These are phyloP conservation scores for Pachypanchax playfairii DNA, from an alignment of 2,113 vertebrate species.

Conservation along the genomic window DNA sequence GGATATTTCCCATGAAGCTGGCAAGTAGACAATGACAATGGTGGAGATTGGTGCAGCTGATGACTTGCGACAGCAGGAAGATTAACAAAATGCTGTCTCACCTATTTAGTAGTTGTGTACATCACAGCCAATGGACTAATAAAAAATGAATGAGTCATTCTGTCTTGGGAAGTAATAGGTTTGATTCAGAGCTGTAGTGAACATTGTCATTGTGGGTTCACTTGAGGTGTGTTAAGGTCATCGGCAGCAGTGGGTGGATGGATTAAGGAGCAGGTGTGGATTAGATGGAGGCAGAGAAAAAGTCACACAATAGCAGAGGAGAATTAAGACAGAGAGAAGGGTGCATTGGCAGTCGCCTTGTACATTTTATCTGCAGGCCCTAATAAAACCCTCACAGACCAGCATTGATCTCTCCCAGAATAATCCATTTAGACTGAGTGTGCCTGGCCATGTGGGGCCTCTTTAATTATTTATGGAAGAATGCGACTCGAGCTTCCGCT, in stretches of 20 bases:
- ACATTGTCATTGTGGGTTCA: not conserved
- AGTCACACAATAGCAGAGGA: conserved; percentile 15
- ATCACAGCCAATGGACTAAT: conserved; percentile 50
- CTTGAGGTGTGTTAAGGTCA: conserved; percentile 2
- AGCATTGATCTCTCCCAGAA: conserved; percentile 77
- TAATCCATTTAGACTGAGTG: conserved; percentile 79
- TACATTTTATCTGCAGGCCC: conserved; percentile 69
- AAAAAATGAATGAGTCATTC: conserved; percentile 64
- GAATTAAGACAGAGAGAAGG: conserved; percentile 67
- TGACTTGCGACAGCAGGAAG: conserved; percentile 36
- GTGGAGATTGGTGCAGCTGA: conserved; percentile 35
- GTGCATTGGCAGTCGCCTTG: conserved; percentile 62
- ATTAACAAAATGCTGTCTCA: conserved; percentile 49
- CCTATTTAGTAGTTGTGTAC: conserved; percentile 53
- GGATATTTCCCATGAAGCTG: conserved; percentile 39
- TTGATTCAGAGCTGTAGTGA: conserved; percentile 49
- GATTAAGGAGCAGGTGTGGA: conserved; percentile 12
- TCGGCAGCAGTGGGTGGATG: conserved; percentile 1
- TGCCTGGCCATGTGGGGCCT: conserved; percentile 72
- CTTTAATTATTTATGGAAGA: conserved; percentile 79
- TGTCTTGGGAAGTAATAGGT: conserved; percentile 46
- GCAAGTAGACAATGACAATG: conserved; percentile 16
- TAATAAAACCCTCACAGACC: conserved; percentile 77
- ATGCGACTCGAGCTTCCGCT: conserved; percentile 74
- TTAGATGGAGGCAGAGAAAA: conserved; percentile 23